Conservation (phyloP, 2,113 vertebrate species). For the Mustela nigripes region DNA sequence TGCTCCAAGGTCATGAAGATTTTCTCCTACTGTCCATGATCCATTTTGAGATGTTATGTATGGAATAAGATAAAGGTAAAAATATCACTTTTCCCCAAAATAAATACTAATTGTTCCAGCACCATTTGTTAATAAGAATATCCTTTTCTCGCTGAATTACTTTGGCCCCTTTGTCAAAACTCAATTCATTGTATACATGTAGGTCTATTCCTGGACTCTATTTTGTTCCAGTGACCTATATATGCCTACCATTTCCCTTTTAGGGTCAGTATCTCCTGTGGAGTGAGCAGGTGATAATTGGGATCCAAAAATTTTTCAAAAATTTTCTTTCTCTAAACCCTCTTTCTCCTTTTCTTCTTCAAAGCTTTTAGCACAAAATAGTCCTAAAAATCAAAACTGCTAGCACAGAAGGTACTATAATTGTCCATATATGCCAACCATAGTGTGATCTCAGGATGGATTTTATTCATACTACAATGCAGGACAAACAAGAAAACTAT, state of each 20-base stretch:
- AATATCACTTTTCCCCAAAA: not conserved
- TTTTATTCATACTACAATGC: conserved; percentile 18
- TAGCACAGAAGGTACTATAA: conserved; percentile 35
- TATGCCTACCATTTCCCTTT: not conserved
- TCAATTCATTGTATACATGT: not conserved
- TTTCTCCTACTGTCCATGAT: not conserved
- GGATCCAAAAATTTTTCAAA: not conserved
- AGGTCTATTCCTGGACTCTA: not conserved
- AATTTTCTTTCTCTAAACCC: not conserved
- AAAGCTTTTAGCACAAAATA: conserved; percentile 36
- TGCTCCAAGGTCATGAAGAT: not conserved
- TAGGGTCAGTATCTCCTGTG: not conserved
- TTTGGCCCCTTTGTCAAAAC: conserved; percentile 42
- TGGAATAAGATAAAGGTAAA: conserved; percentile 4
- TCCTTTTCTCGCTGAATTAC: not conserved
- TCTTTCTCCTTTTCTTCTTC: not conserved
- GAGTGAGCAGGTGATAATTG: not conserved
- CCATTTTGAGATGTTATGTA: conserved; percentile 5
- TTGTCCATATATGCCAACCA: not conserved
- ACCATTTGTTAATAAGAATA: conserved; percentile 2
- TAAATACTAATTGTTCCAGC: conserved; percentile 11
- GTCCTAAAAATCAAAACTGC: conserved; percentile 20
- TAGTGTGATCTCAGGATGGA: not conserved
- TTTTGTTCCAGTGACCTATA: not conserved
- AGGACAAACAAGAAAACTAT: conserved; percentile 40